Percentiles rank a stretch among this genome's conserved stretches.
Conservation (phyloP, 2,888 invertebrate genomes). For the Chrysina gloriosa region DNA sequence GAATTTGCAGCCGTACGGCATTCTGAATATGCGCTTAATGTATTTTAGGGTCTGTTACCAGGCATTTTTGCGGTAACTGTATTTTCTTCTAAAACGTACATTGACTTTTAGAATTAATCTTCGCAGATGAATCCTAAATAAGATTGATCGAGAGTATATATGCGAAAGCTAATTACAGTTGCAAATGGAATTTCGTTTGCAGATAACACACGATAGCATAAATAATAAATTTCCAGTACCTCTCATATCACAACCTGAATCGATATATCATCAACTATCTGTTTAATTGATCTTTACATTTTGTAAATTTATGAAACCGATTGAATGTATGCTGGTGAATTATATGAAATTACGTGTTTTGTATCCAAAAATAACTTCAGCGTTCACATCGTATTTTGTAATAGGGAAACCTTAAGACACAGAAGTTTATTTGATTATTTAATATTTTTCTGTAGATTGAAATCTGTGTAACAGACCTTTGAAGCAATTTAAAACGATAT, state of each 20-base stretch:
- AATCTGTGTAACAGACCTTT: too few species aligned
- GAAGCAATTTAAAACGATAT: too few species aligned
- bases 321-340: not conserved
- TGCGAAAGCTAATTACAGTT: not conserved
- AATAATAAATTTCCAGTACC: not conserved
- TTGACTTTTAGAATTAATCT: not conserved
- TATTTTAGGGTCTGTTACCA: not conserved
- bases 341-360: not conserved
- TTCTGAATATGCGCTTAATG: not conserved
- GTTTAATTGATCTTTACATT: not conserved
- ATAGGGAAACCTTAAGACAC: too few species aligned
- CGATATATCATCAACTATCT: slow-evolving; percentile 11
- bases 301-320: not conserved
- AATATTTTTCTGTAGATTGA: too few species aligned
- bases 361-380: too few species aligned
- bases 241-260: not conserved
- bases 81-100: too few species aligned
- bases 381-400: too few species aligned
- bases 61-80: too few species aligned
- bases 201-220: not conserved
- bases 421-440: too few species aligned
- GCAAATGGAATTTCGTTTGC: not conserved
- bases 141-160: not conserved
- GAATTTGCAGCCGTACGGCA: not conserved
- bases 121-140: not conserved